Conservation (phyloP, 2,113 vertebrate species). For the Ivindomyrus marchei region DNA sequence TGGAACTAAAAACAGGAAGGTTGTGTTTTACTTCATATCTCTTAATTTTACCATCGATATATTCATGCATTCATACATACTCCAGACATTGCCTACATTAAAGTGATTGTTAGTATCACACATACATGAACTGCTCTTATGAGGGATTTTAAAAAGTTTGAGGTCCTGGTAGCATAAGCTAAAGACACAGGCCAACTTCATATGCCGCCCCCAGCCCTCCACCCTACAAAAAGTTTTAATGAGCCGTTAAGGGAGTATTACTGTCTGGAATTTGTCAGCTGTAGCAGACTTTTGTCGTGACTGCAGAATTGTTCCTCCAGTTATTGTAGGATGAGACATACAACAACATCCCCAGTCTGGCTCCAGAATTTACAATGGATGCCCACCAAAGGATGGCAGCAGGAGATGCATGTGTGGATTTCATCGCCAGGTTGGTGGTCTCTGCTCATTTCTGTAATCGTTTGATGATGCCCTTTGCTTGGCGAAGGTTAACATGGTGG, state of each 20-base stretch:
- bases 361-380: neutral
- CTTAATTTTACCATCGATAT: neutral
- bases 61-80: neutral
- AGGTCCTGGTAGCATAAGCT: neutral
- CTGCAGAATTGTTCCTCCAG: neutral
- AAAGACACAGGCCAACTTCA: neutral
- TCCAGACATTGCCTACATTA: neutral
- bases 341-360: neutral
- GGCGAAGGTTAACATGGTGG: constrained; percentile 2
- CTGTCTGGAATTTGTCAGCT: neutral
- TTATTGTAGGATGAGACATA: neutral
- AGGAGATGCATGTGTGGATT: neutral
- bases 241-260: neutral
- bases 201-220: neutral
- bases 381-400: neutral
- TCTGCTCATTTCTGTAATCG: constrained; percentile 18
- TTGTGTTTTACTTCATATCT: neutral
- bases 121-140: neutral
- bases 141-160: neutral
- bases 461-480: constrained; percentile 8
- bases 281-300: neutral
- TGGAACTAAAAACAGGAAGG: constrained; percentile 66
- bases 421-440: constrained; percentile 21
- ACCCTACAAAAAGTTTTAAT: neutral
- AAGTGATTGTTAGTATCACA: neutral